Percentiles rank a stretch among this genome's conserved stretches.
phyloP scores from a whole-genome alignment of 2,113 vertebrate genomes.

The Eudyptes chrysolophus region DNA sequence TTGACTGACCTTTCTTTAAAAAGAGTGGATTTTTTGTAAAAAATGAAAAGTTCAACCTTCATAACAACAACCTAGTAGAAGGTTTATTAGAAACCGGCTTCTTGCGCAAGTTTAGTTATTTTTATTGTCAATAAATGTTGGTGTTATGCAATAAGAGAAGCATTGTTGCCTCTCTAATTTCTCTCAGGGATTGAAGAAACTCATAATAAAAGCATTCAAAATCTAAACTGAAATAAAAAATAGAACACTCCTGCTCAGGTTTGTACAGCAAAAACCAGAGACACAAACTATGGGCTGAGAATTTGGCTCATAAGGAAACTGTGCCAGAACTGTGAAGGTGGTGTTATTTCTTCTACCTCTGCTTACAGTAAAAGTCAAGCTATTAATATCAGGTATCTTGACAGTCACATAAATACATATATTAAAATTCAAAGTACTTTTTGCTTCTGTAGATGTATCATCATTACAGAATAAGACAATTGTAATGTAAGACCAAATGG shows the following conservation, averaged over 20 bases:
- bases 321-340: constrained; percentile 5
- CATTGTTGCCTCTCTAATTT: constrained; percentile 15
- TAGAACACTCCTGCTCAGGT: not conserved
- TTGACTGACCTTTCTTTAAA: constrained; percentile 52
- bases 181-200: not conserved
- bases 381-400: constrained; percentile 35
- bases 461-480: not conserved
- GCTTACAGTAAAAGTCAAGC: constrained; percentile 32
- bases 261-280: not conserved
- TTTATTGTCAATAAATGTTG: constrained; percentile 19
- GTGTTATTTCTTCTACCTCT: constrained; percentile 34
- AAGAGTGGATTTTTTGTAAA: not conserved
- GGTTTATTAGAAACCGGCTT: constrained; percentile 17
- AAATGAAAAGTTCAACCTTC: constrained; percentile 24
- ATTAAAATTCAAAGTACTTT: constrained; percentile 32
- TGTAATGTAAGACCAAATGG: not conserved
- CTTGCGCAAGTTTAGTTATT: constrained; percentile 25
- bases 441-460: constrained; percentile 18
- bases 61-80: constrained; percentile 24
- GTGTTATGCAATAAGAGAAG: constrained; percentile 11
- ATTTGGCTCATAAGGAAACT: not conserved
- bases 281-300: not conserved
- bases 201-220: constrained; percentile 13
- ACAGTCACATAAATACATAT: not conserved
- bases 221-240: not conserved